These are phyloP conservation scores for Polypterus senegalus DNA, from an alignment of 2,113 vertebrate species.

Conservation along the genomic window DNA sequence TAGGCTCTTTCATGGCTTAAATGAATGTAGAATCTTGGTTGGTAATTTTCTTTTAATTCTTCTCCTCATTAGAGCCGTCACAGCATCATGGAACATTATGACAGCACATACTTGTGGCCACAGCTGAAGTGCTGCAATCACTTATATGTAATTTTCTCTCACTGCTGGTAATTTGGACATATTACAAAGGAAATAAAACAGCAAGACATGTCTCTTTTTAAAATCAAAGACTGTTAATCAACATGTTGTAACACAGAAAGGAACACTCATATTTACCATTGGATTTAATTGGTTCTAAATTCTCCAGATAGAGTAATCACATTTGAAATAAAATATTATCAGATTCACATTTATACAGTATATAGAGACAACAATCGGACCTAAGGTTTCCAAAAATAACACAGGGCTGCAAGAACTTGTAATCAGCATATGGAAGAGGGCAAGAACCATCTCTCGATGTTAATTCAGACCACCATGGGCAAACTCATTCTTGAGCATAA, in stretches of 20 bases:
- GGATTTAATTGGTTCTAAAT: neutral
- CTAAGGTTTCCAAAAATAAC: too few species aligned
- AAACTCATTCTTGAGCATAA: too few species aligned
- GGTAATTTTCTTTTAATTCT: neutral
- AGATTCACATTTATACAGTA: too few species aligned
- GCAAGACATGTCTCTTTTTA: slow-evolving; percentile 43
- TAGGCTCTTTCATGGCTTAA: neutral
- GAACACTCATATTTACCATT: neutral
- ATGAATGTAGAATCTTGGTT: neutral
- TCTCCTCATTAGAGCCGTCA: neutral
- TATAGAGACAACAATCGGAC: too few species aligned
- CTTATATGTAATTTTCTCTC: slow-evolving; percentile 44
- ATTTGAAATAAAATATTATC: too few species aligned
- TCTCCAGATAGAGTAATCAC: too few species aligned
- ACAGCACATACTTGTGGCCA: slow-evolving; percentile 46
- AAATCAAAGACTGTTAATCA: slow-evolving; percentile 36
- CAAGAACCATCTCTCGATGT: too few species aligned
- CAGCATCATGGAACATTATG: slow-evolving; percentile 1
- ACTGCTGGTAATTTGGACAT: slow-evolving; percentile 38
- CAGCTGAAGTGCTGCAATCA: slow-evolving; percentile 47
- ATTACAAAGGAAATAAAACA: slow-evolving; percentile 48
- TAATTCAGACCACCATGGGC: too few species aligned
- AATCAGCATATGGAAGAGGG: too few species aligned
- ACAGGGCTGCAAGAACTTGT: too few species aligned
- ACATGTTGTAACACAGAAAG: slow-evolving; percentile 2